These are phyloP conservation scores for Drosophila rubida DNA, from an alignment of 2,888 invertebrate species.

Conservation along the genomic window DNA sequence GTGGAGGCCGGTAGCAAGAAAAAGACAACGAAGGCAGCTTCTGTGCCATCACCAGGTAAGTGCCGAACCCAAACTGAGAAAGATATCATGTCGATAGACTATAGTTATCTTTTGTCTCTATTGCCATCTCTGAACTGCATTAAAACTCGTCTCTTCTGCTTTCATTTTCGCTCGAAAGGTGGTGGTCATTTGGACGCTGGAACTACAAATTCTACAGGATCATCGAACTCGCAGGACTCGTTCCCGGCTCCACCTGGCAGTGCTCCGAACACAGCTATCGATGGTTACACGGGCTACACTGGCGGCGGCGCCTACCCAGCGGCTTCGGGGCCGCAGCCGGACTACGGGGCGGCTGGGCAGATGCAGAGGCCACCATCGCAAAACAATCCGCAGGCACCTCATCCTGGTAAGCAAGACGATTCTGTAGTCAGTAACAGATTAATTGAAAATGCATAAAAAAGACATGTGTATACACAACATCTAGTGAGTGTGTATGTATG, in stretches of 20 bases:
- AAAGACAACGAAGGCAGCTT: conserved; percentile 91
- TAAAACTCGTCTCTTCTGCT: conserved; percentile 16
- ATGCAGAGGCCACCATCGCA: conserved; percentile 90
- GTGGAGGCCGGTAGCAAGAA: conserved; percentile 95
- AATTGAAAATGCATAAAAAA: conserved; percentile 16
- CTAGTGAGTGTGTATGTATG: neutral
- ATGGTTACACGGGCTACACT: conserved; percentile 91
- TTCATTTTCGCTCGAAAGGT: conserved; percentile 60
- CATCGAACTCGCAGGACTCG: conserved; percentile 96
- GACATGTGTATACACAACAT: neutral
- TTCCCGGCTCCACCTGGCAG: conserved; percentile 90
- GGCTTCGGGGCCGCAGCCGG: conserved; percentile 86
- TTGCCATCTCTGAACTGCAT: neutral
- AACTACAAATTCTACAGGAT: conserved; percentile 86
- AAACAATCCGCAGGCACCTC: conserved; percentile 88
- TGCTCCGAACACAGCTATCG: conserved; percentile 90
- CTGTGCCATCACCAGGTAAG: conserved; percentile 93
- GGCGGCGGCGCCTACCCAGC: conserved; percentile 87
- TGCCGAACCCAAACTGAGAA: conserved; percentile 44
- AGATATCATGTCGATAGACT: conserved; percentile 15
- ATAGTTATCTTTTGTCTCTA: neutral
- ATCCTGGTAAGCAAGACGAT: conserved; percentile 86
- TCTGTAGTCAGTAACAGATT: neutral
- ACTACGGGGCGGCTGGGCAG: conserved; percentile 88
- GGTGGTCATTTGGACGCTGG: conserved; percentile 79